Base-by-base conservation (phyloP, 2,888 invertebrate genomes). In the Drosophila multiciliata region DNA sequence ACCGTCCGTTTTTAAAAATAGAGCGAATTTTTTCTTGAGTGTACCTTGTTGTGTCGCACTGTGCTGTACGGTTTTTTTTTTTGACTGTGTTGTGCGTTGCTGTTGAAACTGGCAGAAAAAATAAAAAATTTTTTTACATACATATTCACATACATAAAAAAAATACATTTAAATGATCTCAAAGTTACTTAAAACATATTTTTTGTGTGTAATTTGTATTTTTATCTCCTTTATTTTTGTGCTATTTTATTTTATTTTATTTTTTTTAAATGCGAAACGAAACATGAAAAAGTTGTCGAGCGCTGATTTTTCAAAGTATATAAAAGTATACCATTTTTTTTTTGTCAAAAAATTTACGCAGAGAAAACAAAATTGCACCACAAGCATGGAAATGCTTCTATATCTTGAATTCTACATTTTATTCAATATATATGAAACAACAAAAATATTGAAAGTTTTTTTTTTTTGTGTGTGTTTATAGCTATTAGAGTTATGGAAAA, bases 151-250 rank as follows among this genome's bases (percentile, higher is more conserved):
- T 77, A 67, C 77, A 83, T 78, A 50, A 68, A 74, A 63, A 76
- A 88, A 81, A 86, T 78, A 88, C 87, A 87, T 90, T 89, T 83
- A 85, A 90, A 86, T 86, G 82, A 90, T 90, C 90, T 89, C 87
- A 87, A 87, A 77, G 89, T 89, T 88, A 87, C 83, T 85, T 89
- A 85, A 89, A 87, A 73, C 77, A 82, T 80, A 84, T 75, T 87
- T 82, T 86, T 82, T 83, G 80, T 82, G 78, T 85, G 83, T 86
- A 86, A 79, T 82, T 82, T 87, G 72, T 82, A 73, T 87, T 76
- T 73, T 71, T 66, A 67, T 35, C 67, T 55, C 54, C 23, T 67
- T 54, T 63, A 55, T 49, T 57, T 50, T 63, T 57, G 59, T 54
- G 29, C 45, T 57, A 42, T 40, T 59, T 61, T 48, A 52, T 60